phyloP scores from a whole-genome alignment of 1,140 invertebrate species.

The Heliothis virescens region DNA sequence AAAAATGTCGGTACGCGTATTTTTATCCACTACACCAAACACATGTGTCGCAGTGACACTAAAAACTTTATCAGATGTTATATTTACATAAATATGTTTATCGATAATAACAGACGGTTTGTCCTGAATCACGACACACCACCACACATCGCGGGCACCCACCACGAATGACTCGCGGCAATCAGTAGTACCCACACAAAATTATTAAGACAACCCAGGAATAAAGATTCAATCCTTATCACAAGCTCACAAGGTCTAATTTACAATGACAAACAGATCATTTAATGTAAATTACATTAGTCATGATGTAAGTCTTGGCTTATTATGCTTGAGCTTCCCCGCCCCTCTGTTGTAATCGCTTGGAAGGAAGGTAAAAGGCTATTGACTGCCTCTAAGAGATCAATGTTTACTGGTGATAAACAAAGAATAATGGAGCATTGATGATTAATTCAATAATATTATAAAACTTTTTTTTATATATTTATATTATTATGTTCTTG shows the following conservation, averaged over 20 bases:
- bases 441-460: conserved; percentile 2
- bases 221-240: not conserved
- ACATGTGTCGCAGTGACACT: conserved; percentile 8
- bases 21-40: conserved; percentile 5
- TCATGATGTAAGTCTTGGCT: conserved; percentile 2
- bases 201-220: not conserved
- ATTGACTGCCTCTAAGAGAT: not conserved
- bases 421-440: conserved; percentile 34
- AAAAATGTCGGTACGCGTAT: conserved; percentile 9
- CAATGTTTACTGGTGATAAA: conserved; percentile 19
- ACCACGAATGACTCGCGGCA: conserved; percentile 3
- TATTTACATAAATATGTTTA: conserved; percentile 49
- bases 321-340: conserved; percentile 12
- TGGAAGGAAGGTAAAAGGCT: not conserved
- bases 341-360: not conserved
- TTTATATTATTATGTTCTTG: too few species aligned
- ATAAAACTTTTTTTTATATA: too few species aligned
- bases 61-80: conserved; percentile 33
- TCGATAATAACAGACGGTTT: conserved; percentile 28
- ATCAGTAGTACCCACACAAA: conserved; percentile 15
- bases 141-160: conserved; percentile 13
- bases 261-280: not conserved
- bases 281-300: conserved; percentile 9
- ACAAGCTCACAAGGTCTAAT: not conserved
- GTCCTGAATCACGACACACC: conserved; percentile 7